Evolutionary conservation across 2,888 invertebrate species (phyloP), one percentile per base, ranked within the genome.

Genomic region (Pandemis corylana): DNA sequence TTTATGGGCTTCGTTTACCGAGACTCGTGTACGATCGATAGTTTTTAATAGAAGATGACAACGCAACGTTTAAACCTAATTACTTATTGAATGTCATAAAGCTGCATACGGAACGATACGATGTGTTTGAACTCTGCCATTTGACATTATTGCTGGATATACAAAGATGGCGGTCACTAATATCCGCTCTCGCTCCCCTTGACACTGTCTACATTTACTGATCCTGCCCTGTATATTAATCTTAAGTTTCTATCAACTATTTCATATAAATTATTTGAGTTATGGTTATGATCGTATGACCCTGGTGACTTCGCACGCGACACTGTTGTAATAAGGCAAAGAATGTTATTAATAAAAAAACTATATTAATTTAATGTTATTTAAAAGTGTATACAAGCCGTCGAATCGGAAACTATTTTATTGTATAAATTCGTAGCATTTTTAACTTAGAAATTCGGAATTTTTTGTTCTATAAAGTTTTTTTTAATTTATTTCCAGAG

Each of bases 401-500:
- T 69, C 70, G 70, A 72, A 67, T 59, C 73, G 72, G 76, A 75
- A 77, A 79, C 75, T 75, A 78, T 77, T 80, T 76, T 82, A 80
- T 77, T 83, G 82, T 83, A 82, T 85, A 86, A 85, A 89, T 84
- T 83, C 87, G 83, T 88, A 85, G 83, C 82, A 82, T 82, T 83
- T 80, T 82, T 83, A 84, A 82, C 78, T 78, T 85, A 87, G 84
- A 80, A 83, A 80, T 86, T 85, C 83, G 82, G 82, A 86, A 56
- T 80, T 80, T 83, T 86, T 90, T 87, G 86, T 89, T 89, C 86
- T 85, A 87, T 86, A 85, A 85, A 84, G 80, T 86, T 88, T 87
- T 73, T 56, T 73, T 69, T 90, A 65, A 90, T 92, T 92, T 92
- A 87, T 87, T 85, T 83, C 80, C 80, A 83, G 80, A 84, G 78